Conservation (phyloP, 2,113 vertebrate genomes). For the Heterotis niloticus region DNA sequence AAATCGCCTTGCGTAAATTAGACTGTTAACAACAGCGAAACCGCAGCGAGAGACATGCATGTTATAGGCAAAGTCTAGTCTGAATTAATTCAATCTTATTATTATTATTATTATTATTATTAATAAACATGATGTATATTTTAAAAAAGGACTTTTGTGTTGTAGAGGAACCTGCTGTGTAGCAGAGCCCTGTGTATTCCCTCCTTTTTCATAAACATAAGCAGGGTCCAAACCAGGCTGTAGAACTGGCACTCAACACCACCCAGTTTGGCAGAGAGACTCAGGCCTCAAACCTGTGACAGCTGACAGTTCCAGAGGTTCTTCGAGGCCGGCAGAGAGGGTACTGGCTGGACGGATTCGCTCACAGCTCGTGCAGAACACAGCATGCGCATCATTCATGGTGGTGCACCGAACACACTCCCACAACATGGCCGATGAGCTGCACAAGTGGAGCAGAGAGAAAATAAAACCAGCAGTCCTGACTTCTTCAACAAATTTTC, state of each 20-base stretch:
- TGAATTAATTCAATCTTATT: too few species aligned
- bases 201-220: too few species aligned
- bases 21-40: too few species aligned
- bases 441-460: conserved; percentile 8
- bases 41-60: too few species aligned
- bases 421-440: conserved; percentile 60
- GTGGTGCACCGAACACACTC: conserved; percentile 68
- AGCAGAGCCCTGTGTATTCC: too few species aligned
- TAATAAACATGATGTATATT: too few species aligned
- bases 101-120: too few species aligned
- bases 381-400: conserved; percentile 63
- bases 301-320: conserved; percentile 50
- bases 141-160: too few species aligned
- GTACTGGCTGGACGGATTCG: conserved; percentile 57
- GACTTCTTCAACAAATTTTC: not conserved
- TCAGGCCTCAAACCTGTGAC: conserved; percentile 49
- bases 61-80: too few species aligned
- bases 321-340: conserved; percentile 45
- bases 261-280: not conserved
- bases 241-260: not conserved
- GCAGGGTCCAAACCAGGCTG: not conserved
- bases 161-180: too few species aligned
- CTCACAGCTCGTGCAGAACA: conserved; percentile 75
- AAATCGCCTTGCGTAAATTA: too few species aligned
- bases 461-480: not conserved